Evolutionary conservation across 2,888 invertebrate genomes (phyloP).

Genomic region (Tenthredo distinguenda): DNA sequence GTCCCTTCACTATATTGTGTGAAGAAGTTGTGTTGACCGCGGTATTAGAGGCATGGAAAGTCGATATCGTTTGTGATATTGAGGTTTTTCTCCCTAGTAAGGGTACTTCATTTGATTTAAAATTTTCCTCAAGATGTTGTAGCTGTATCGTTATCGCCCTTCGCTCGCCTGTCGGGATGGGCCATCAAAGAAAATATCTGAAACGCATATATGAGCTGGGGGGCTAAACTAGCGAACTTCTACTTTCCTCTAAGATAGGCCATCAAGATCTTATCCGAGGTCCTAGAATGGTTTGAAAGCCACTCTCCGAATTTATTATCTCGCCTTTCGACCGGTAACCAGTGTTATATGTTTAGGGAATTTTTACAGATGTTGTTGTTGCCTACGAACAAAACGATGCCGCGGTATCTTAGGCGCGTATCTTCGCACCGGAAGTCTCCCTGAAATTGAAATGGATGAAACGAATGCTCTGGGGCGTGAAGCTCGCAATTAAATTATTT

Average conservation of each 20-base stretch:
- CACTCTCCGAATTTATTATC: constrained; percentile 49
- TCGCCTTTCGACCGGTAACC: constrained; percentile 34
- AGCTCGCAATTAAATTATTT: constrained; percentile 51
- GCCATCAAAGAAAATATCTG: constrained; percentile 40
- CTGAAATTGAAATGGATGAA: constrained; percentile 50
- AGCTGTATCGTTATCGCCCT: background rate
- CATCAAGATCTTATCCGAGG: constrained; percentile 48
- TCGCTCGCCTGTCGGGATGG: background rate
- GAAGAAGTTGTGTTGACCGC: background rate
- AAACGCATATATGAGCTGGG: constrained; percentile 4
- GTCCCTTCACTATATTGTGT: background rate
- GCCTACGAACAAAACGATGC: constrained; percentile 50
- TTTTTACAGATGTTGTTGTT: constrained; percentile 42
- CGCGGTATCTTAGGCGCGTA: constrained; percentile 49
- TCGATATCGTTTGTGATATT: constrained; percentile 4
- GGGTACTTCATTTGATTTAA: background rate
- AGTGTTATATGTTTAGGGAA: constrained; percentile 34
- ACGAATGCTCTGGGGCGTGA: constrained; percentile 45
- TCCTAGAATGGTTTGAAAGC: constrained; percentile 34
- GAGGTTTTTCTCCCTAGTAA: background rate
- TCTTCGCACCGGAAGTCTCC: constrained; percentile 46
- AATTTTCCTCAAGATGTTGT: background rate
- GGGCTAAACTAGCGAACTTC: constrained; percentile 28
- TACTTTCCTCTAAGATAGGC: constrained; percentile 40
- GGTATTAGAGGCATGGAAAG: background rate